phyloP scores from a whole-genome alignment of 2,797 vertebrate species.

The Masticophis lateralis region DNA sequence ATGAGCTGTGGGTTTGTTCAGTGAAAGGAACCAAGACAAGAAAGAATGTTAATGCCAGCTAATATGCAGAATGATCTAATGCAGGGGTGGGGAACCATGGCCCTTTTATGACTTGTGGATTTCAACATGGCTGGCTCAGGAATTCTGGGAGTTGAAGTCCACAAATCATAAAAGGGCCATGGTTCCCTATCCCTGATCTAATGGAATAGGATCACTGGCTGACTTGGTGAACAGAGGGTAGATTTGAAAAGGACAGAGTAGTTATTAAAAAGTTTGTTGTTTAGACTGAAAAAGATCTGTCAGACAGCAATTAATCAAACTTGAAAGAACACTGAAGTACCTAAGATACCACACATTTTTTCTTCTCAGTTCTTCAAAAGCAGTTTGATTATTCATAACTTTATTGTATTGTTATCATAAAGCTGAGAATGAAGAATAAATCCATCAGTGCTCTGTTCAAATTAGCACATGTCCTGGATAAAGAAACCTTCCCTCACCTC shows the following conservation, averaged over 20 bases:
- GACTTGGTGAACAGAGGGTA: background rate
- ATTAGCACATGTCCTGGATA: background rate
- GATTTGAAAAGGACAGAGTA: background rate
- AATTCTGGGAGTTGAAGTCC: background rate
- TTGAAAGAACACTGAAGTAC: background rate
- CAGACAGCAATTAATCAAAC: background rate
- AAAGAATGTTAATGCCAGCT: background rate
- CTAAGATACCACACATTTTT: background rate
- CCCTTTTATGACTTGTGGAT: background rate
- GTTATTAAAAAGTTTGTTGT: constrained; percentile 2
- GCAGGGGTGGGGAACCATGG: background rate
- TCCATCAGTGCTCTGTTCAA: background rate
- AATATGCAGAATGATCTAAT: background rate
- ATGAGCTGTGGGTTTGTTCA: background rate
- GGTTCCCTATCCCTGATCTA: background rate
- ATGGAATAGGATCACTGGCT: background rate
- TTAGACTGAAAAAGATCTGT: constrained; percentile 11
- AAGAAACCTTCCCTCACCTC: background rate
- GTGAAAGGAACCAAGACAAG: background rate
- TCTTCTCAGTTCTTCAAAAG: background rate
- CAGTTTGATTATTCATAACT: background rate
- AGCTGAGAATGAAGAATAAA: background rate
- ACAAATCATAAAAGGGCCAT: background rate
- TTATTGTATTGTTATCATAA: background rate
- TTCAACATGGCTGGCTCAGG: background rate